Evolutionary conservation across 2,113 vertebrate genomes (phyloP).

Genomic region (Lagopus leucura): DNA sequence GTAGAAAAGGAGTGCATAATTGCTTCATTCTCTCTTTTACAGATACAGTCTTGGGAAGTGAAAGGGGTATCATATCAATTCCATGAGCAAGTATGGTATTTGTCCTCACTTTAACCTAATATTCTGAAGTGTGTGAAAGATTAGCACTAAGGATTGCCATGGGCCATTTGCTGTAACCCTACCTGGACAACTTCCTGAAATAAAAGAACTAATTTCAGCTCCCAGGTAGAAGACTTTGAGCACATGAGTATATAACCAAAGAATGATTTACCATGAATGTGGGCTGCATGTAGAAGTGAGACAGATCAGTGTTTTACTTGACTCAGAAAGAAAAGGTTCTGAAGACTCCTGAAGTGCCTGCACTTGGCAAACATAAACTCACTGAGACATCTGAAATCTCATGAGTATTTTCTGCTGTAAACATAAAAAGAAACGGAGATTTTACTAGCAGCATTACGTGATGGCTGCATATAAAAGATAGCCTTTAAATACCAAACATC

Average conservation of each 20-base stretch:
- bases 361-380: rapidly evolving
- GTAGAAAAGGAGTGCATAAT: neutral
- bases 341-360: neutral
- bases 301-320: neutral
- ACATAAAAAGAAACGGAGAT: neutral
- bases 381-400: neutral
- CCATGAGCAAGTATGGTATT: neutral
- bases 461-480: neutral
- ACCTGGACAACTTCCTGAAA: constrained; percentile 43
- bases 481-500: neutral
- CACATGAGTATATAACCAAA: neutral
- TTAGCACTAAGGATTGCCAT: neutral
- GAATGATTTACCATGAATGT: neutral
- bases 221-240: neutral
- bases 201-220: neutral
- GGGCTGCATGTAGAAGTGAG: neutral
- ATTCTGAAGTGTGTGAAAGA: constrained; percentile 7
- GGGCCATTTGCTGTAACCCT: constrained; percentile 16
- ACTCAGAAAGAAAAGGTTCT: neutral
- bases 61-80: neutral
- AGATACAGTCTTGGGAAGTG: neutral
- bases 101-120: constrained; percentile 30
- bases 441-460: neutral
- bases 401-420: neutral
- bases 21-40: neutral